Base-by-base conservation (phyloP, 2,113 vertebrate genomes). In the Megaceryle torquata region DNA sequence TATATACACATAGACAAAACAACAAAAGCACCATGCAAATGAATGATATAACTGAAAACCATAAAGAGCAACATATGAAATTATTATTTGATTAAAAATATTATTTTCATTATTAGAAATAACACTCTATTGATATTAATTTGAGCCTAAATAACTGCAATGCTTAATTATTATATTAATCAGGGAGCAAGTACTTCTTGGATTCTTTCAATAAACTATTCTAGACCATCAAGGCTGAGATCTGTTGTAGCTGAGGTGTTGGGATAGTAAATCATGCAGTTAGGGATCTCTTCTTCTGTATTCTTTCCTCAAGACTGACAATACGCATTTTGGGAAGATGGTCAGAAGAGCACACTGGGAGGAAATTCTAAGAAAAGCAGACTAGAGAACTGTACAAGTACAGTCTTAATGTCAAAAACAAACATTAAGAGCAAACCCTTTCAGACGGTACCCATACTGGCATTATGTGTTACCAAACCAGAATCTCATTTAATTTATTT, bases 401-500 rank as follows among this genome's bases (percentile, higher is more conserved):
- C 16, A 57, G 21, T 91, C 24, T 57, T 41, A 74, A 61, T 1
- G 1, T 43, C 48, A 74, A 29, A 67, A 56, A 67, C 6, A 71
- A 86, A 33, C 9, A 51, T 29, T 54, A 35, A 54, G 69, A 54
- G 18, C 46, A 83, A 89, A 89, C 80, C 24, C 44, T 67, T 86
- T 72, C 24, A 53, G 35, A 48, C n/a, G 64, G 68, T 71, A 96
- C 63, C 91, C 92, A 83, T 87, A 63, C 46, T 54, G 63, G 74
- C 39, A 89, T 91, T 80, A 65, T 87, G 54, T 50, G 75, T 60
- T 71, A 95, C 70, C 39, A 93, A 95, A 95, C 44, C 28, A 85
- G 76, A 93, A 93, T 88, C 63, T 60, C 82, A 91, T 89, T 94
- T 90, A 93, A 88, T 68, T 83, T 67, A 74, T 93, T 86, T 95